Conservation (phyloP, 2,888 invertebrate genomes). For the Lasioglossum marginatum region DNA sequence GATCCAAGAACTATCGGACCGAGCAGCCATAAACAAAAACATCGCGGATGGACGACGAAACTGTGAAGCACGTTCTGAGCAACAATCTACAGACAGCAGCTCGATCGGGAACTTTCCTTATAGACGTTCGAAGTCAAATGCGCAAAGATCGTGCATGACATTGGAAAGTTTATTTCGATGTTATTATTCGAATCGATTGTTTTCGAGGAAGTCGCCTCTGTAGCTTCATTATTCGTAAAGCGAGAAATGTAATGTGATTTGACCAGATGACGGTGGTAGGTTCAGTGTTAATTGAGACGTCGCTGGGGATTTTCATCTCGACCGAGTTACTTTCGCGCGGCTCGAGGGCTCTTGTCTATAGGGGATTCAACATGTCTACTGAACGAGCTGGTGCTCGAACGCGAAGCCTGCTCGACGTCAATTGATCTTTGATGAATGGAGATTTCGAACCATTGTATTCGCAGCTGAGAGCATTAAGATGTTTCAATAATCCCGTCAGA, state of each 20-base stretch:
- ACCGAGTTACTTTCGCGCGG: neutral
- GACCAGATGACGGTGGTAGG: neutral
- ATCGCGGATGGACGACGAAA: neutral
- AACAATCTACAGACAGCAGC: neutral
- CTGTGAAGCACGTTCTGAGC: neutral
- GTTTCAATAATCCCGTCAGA: neutral
- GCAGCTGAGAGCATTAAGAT: neutral
- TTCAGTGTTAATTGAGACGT: neutral
- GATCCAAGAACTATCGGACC: neutral
- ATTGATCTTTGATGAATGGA: neutral
- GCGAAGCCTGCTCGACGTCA: neutral
- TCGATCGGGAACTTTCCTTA: neutral
- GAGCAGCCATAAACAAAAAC: neutral
- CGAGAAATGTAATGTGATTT: neutral
- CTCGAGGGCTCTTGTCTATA: neutral
- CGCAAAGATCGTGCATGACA: neutral
- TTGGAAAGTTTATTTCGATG: neutral
- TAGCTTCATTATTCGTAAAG: accelerated
- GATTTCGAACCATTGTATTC: neutral
- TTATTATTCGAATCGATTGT: neutral
- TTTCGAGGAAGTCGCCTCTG: neutral
- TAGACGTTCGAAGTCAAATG: too few relatives aligned
- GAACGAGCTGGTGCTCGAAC: neutral
- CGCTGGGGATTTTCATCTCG: neutral
- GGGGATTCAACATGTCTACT: neutral